phyloP scores from a whole-genome alignment of 2,888 invertebrate genomes.

The Drosophila vallismaia region DNA sequence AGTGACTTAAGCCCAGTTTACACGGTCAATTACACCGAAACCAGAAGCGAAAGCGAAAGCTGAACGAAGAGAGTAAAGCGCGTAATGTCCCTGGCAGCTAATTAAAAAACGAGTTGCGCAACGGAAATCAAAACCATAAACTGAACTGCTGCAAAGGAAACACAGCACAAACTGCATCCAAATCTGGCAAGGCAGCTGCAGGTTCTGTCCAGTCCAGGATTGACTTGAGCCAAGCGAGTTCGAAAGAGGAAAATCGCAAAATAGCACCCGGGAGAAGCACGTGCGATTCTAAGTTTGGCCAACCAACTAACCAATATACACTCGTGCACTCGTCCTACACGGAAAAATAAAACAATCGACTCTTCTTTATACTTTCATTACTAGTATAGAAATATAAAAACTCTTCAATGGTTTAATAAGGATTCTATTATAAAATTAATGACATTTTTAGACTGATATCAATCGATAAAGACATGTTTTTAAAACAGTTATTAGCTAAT shows the following conservation, averaged over 20 bases:
- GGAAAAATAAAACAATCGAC: background rate
- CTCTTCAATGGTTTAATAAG: no score
- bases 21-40: conserved; percentile 57
- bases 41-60: conserved; percentile 9
- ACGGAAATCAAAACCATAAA: conserved; percentile 58
- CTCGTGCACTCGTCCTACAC: conserved; percentile 12
- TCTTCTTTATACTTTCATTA: background rate
- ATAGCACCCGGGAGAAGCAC: conserved; percentile 50
- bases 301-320: conserved; percentile 41
- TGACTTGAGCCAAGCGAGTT: conserved; percentile 38
- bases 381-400: no score
- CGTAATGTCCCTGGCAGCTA: conserved; percentile 43
- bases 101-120: conserved; percentile 52
- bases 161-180: conserved; percentile 20
- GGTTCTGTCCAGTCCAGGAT: conserved; percentile 19
- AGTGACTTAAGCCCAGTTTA: conserved; percentile 64
- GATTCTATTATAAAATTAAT: no score
- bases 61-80: conserved; percentile 1
- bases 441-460: no score
- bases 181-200: background rate
- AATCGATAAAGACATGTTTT: no score
- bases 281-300: conserved; percentile 55
- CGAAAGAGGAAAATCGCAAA: conserved; percentile 40
- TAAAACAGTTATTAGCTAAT: no score
- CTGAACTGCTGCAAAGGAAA: conserved; percentile 32